Conservation (phyloP, 2,113 vertebrate species). For the Stigmatopora nigra region DNA sequence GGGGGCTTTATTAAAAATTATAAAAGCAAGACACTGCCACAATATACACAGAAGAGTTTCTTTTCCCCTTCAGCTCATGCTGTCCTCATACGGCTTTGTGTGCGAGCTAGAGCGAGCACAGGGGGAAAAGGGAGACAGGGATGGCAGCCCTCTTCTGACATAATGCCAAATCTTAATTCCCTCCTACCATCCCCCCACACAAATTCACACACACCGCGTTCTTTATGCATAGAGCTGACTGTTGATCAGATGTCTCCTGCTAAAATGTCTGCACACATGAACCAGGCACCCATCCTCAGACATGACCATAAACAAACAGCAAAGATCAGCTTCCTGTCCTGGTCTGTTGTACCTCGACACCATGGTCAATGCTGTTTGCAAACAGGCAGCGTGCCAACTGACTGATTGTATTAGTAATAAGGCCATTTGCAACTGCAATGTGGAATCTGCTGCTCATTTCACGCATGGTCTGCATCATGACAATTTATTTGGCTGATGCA, state of each 20-base stretch:
- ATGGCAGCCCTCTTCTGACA: slow-evolving; percentile 61
- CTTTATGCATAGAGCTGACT: slow-evolving; percentile 60
- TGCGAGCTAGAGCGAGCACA: slow-evolving; percentile 11
- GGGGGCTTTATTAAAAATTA: slow-evolving; percentile 6
- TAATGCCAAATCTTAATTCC: slow-evolving; percentile 70
- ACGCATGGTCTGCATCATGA: slow-evolving; percentile 62
- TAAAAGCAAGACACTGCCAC: slow-evolving; percentile 23
- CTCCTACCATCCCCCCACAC: slow-evolving; percentile 53
- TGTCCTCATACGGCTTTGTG: slow-evolving; percentile 42
- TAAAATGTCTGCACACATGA: slow-evolving; percentile 57
- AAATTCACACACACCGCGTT: slow-evolving; percentile 51
- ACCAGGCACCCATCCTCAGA: slow-evolving; percentile 12
- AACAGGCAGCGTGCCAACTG: slow-evolving; percentile 24
- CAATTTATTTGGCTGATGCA: slow-evolving; percentile 66
- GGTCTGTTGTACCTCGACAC: slow-evolving; percentile 14
- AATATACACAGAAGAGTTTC: slow-evolving; percentile 24
- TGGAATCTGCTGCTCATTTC: slow-evolving; percentile 62
- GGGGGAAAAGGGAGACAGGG: slow-evolving; percentile 35
- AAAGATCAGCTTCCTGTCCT: background rate
- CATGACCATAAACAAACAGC: background rate
- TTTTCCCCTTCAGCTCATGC: slow-evolving; percentile 24
- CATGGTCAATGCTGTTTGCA: slow-evolving; percentile 27
- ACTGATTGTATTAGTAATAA: slow-evolving; percentile 39
- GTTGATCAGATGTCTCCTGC: slow-evolving; percentile 60
- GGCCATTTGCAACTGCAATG: slow-evolving; percentile 45